Base-by-base conservation (phyloP, 2,888 invertebrate genomes). In the Protodeltote pygarga region DNA sequence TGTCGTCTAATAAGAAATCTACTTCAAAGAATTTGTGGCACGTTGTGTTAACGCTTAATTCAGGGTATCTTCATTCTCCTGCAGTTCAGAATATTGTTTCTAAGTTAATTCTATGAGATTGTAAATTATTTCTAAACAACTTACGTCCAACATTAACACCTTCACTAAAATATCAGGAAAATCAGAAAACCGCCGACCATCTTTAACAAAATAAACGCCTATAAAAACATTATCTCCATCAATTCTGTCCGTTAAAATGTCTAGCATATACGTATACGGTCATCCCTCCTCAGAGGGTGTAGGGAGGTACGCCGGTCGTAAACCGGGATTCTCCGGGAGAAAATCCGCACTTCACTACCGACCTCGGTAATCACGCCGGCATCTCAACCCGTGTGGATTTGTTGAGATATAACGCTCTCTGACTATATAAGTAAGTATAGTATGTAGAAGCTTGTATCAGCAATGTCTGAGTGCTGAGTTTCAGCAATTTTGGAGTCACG, bases 291-390 rank as follows among this genome's bases (percentile, higher is more conserved):
- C 53, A 41, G 53, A 59, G 58, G 60, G 53, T 53, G 71, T 63
- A 64, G 66, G 67, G 68, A 65, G 79, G 79, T 67, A 72, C 65
- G n/a, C n/a, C n/a, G 78, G 75, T 88, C 87, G 84, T 88, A 87
- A 89, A 89, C 81, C 79, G 81, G 87, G 87, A 88, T 85, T 89
- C 87, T 77, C 78, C 58, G 69, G 65, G 80, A 73, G 80, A 82
- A 87, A 88, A 89, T 88, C 88, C 88, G 79, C 86, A 87, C 86
- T 85, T 86, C 87, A 85, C 85, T 82, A 83, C 77, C 79, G 79
- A 75, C 75, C 80, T 71, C 82, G 77, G 81, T 89, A 89, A 89
- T 89, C 89, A 89, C 79, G 72, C 71, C 80, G 72, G 59, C 73
- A 69, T 71, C 73, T 72, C 74, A 64, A 64, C 67, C 68, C 71